phyloP scores from a whole-genome alignment of 2,113 vertebrate species.

The Cairina moschata region DNA sequence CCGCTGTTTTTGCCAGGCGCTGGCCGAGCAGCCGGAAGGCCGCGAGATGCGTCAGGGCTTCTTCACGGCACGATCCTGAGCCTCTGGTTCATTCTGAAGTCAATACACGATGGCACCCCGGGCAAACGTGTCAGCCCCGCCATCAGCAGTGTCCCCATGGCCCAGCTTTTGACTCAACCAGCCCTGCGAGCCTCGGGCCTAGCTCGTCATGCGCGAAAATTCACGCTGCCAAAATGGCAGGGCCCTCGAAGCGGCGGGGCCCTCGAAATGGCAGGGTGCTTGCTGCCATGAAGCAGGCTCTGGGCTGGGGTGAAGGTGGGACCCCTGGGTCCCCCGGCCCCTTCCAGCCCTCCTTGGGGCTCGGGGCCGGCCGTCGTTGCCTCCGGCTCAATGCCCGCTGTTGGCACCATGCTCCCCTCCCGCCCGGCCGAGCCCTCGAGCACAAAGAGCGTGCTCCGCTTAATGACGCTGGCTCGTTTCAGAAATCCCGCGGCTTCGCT shows the following conservation, averaged over 20 bases:
- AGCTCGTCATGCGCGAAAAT: constrained; percentile 7
- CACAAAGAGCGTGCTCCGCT: neutral
- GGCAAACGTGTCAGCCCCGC: neutral
- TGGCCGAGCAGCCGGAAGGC: neutral
- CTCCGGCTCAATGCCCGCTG: neutral
- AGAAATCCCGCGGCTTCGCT: neutral
- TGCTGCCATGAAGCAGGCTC: neutral
- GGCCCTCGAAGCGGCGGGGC: neutral
- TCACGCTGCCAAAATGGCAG: constrained; percentile 26
- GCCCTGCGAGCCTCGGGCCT: neutral
- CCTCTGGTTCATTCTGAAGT: neutral
- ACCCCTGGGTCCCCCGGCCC: neutral
- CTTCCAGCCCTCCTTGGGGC: neutral
- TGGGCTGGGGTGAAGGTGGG: neutral
- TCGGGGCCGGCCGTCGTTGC: neutral
- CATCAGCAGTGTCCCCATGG: too few relatives aligned
- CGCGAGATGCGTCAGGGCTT: neutral
- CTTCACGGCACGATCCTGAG: neutral
- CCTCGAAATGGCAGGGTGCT: neutral
- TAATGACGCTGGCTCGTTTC: rapidly evolving
- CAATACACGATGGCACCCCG: neutral
- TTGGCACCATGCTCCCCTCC: neutral
- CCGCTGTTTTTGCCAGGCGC: neutral
- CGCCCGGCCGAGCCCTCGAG: neutral
- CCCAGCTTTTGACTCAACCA: too few relatives aligned